Evolutionary conservation across 1,140 invertebrate genomes (phyloP), one percentile per base, ranked within the genome.

Genomic region (Homalodisca vitripennis): DNA sequence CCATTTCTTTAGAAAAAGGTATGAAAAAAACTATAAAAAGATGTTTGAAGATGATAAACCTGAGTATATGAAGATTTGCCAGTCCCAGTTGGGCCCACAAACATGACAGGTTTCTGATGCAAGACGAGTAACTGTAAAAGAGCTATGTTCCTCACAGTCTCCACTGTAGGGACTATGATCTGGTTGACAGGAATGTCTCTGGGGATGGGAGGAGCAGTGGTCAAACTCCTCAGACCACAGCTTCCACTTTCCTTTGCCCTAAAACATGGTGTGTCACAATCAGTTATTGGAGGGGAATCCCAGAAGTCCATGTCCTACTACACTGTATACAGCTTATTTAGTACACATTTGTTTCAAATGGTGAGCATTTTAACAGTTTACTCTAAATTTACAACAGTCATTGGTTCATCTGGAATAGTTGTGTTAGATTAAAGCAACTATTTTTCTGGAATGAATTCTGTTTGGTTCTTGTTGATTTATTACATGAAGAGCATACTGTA

Each of bases 171-270:
- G 32, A 91, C 82, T 76, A 90, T 87, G n/a, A 98, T 97, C 82
- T 97, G 93, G 81, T 98, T 95, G 3, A 95, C 94, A 0, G 91
- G 88, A 46, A 94, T 91, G 74, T 98, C 95, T 53, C 93, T 84
- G 1, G 94, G 89, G 70, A 98, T 94, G 0, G 93, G 85, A 0
- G 93, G 87, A 1, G 87, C 86, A 14, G 87, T 83, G 20, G 87
- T 82, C 1, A 97, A n/a, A 83, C 70, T 95, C 92, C 73, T 97
- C 93, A 65, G 89, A 83, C 95, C 95, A 98, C 14, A 87, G 83
- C 74, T 92, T 92, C 96, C 95, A 98, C 78, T 91, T 92, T 26
- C 91, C 91, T 83, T 92, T 92, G 30, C 90, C 92, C 86, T 84
- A 53, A 29, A n/a, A n/a, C n/a, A n/a, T n/a, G n/a, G n/a, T n/a